Percentiles rank a stretch among this genome's conserved stretches.
Conservation (phyloP, 2,797 vertebrate species). For the Platyrinchus mystaceus region DNA sequence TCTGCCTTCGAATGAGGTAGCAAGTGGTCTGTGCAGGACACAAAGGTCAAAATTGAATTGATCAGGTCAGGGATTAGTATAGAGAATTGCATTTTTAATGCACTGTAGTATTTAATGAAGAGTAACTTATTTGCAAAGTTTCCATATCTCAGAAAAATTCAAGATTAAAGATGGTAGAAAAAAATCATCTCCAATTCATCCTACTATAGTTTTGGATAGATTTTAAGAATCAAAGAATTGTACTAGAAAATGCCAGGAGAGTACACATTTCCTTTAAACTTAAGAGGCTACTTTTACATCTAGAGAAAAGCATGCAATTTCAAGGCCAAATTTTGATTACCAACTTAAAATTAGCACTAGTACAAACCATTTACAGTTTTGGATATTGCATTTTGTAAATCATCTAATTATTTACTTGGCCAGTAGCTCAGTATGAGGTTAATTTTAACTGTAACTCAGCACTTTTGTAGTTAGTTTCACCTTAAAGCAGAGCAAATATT, state of each 20-base stretch:
- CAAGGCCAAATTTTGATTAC: neutral
- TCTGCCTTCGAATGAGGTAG: slow-evolving; percentile 98
- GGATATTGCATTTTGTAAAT: neutral
- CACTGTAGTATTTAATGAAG: neutral
- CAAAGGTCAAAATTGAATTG: slow-evolving; percentile 74
- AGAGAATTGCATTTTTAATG: neutral
- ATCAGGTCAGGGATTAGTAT: slow-evolving; percentile 27
- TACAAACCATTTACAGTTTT: neutral
- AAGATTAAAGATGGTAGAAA: slow-evolving; percentile 13
- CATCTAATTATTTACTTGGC: neutral
- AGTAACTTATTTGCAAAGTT: neutral
- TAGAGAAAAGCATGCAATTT: neutral
- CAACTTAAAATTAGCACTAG: neutral
- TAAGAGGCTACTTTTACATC: slow-evolving; percentile 55
- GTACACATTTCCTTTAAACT: slow-evolving; percentile 54
- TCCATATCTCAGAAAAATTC: neutral
- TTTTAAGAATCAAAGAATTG: neutral
- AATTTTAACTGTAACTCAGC: slow-evolving; percentile 2
- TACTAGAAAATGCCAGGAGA: slow-evolving; percentile 40
- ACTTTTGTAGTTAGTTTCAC: neutral
- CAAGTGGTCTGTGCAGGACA: slow-evolving; percentile 90
- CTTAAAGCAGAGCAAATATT: neutral
- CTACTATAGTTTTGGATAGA: neutral
- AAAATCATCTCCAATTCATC: slow-evolving; percentile 31
- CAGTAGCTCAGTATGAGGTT: neutral